Percentiles rank a stretch among this genome's conserved stretches.
Evolutionary conservation across 2,888 invertebrate species (phyloP).

Genomic region (Ligdia adustata): DNA sequence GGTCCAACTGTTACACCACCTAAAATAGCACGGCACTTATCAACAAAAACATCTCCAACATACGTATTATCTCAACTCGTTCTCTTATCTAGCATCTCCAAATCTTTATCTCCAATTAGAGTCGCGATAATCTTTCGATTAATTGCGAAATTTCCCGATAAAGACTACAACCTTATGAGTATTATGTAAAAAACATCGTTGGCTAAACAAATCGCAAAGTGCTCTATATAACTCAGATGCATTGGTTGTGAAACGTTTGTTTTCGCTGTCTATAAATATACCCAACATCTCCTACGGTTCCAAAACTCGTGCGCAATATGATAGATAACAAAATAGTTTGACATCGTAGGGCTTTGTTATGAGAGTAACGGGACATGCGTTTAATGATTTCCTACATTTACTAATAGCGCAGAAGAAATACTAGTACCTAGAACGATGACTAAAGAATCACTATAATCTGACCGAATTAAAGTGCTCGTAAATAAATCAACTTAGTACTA

Average conservation of each 20-base stretch:
- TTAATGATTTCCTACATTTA: neutral
- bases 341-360: no score
- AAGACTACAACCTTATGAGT: constrained; percentile 51
- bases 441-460: no score
- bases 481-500: no score
- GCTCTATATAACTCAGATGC: constrained; percentile 44
- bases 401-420: no score
- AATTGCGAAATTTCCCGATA: constrained; percentile 12
- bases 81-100: constrained; percentile 1
- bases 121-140: constrained; percentile 20
- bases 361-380: neutral
- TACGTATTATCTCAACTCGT: no score
- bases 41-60: constrained; percentile 6
- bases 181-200: constrained; percentile 54
- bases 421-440: no score
- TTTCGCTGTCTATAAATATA: constrained; percentile 52
- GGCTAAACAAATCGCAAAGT: constrained; percentile 46
- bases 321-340: no score
- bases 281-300: constrained; percentile 38
- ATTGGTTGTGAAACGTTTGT: constrained; percentile 38
- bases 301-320: constrained; percentile 18
- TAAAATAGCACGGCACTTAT: constrained; percentile 48
- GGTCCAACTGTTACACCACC: constrained; percentile 52
- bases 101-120: constrained; percentile 18
- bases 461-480: no score